Base-by-base conservation (phyloP, 2,888 invertebrate species). In the Cerceris rybyensis region DNA sequence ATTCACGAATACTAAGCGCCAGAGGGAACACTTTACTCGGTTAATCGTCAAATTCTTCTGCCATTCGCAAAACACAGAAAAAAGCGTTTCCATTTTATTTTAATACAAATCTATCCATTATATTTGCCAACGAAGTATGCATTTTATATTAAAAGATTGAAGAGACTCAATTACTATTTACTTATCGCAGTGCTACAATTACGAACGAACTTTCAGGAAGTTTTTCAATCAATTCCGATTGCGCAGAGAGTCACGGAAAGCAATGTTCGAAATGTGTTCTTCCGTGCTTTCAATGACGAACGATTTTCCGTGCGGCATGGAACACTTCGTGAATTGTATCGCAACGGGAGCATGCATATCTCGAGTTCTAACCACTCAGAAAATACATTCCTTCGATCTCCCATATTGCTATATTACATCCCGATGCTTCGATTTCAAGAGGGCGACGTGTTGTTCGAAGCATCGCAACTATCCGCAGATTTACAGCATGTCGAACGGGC, bases 371-470 rank as follows among this genome's bases (percentile, higher is more conserved):
- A 70, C 81, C 80, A 74, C 74, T 80, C 80, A 73, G 75, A 70
- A 81, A 78, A 77, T 80, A 80, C 77, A 67, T 80, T 80, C 72
- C 77, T 74, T 59, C 74, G 71, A 80, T 70, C 68, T 46, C 41
- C 66, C 64, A 49, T 67, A 63, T 65, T 72, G 67, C 80, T 63
- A 68, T 64, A 16, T 13, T 46, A 65, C 63, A 41, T 63, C 65
- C 71, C 42, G 59, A 49, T 42, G 61, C 69, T 60, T 72, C 79
- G 75, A 71, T 75, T 66, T 46, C 75, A 58, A 67, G 68, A 17
- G 58, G 39, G 52, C 70, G 66, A 78, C 41, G 60, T 78, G 75
- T 70, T 75, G 64, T 68, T 70, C 46, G 78, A 72, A 65, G 69
- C 72, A 63, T 1, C 42, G 52, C 75, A 61, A 49, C 70, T 59